Percentiles rank a stretch among this genome's conserved stretches.
Conservation (phyloP, 2,888 invertebrate species). For the Sinopyrophorus schimmeli region DNA sequence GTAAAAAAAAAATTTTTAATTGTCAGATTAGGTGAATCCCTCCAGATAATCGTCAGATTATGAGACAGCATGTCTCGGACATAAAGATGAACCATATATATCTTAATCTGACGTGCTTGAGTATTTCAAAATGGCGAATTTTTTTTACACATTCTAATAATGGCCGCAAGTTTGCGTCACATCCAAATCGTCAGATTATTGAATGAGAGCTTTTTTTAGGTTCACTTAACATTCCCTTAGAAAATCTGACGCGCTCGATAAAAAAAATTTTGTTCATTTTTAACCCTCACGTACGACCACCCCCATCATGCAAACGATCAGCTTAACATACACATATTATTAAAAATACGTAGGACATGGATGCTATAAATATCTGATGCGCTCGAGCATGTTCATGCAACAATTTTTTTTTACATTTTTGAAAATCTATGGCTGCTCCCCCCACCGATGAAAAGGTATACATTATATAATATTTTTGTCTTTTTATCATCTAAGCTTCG, state of each 20-base stretch:
- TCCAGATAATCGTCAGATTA: conserved; percentile 26
- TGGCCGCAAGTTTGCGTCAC: conserved; percentile 28
- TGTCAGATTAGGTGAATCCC: conserved; percentile 26
- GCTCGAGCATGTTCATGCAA: conserved; percentile 22
- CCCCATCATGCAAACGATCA: conserved; percentile 30
- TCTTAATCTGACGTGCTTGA: conserved; percentile 35
- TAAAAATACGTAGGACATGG: conserved; percentile 28
- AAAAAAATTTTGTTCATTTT: conserved; percentile 33
- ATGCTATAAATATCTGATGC: conserved; percentile 28
- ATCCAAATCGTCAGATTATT: conserved; percentile 31
- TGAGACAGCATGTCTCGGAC: conserved; percentile 20
- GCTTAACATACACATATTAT: conserved; percentile 31
- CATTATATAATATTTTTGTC: conserved; percentile 21
- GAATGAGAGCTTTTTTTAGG: conserved; percentile 27
- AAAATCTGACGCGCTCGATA: conserved; percentile 31
- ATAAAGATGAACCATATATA: conserved; percentile 24
- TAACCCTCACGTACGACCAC: conserved; percentile 20
- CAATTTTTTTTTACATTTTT: conserved; percentile 29
- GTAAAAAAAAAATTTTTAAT: conserved; percentile 3
- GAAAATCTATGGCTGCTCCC: conserved; percentile 22
- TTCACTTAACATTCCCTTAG: conserved; percentile 27
- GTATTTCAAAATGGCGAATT: conserved; percentile 28
- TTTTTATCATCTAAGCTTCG: conserved; percentile 25
- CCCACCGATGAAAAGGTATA: conserved; percentile 25
- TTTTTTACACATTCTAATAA: conserved; percentile 32